These are phyloP conservation scores for Ibycter americanus DNA, from an alignment of 2,797 vertebrate species.

Conservation along the genomic window DNA sequence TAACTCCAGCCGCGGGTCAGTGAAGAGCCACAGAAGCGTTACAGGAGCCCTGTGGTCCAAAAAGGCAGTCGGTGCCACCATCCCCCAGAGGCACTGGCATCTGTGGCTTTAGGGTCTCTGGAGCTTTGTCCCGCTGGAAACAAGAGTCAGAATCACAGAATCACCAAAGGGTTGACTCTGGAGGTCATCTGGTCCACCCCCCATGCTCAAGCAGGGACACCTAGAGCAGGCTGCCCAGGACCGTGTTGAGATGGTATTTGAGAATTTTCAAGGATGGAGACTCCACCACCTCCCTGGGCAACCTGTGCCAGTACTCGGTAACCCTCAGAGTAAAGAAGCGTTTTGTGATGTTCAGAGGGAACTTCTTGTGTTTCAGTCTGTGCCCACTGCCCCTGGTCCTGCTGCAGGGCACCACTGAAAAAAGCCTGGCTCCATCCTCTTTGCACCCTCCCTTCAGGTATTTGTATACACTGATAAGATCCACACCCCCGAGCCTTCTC, in stretches of 20 bases:
- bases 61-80: not conserved
- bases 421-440: too few relatives aligned
- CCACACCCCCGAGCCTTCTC: not conserved
- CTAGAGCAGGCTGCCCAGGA: not conserved
- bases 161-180: not conserved
- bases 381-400: not conserved
- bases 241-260: too few relatives aligned
- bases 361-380: not conserved
- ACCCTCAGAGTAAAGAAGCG: not conserved
- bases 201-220: not conserved
- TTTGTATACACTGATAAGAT: not conserved
- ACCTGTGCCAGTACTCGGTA: too few relatives aligned
- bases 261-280: too few relatives aligned
- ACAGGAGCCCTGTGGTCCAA: not conserved
- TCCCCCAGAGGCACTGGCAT: not conserved
- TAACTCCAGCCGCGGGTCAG: not conserved
- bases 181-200: not conserved
- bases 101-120: not conserved
- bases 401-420: too few relatives aligned
- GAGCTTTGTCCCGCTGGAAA: not conserved
- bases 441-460: not conserved
- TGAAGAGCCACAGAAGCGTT: not conserved
- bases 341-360: not conserved
- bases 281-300: too few relatives aligned
- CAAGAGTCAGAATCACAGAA: not conserved